Percentiles rank a stretch among this genome's conserved stretches.
phyloP scores from a whole-genome alignment of 2,797 vertebrate species.

The Helarctos malayanus region DNA sequence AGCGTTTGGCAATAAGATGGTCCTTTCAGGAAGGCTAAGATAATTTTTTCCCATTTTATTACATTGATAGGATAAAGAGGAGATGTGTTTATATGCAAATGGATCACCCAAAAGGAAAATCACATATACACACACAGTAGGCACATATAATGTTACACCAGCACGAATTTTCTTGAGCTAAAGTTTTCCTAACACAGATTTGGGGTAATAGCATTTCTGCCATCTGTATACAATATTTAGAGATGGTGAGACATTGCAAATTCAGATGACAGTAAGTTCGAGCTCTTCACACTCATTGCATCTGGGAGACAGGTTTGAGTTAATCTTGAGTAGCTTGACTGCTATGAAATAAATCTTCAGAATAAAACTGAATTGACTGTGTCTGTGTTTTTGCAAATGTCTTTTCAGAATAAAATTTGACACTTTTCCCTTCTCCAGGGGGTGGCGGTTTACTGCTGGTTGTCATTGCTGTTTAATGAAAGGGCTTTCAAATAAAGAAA shows the following conservation, averaged over 20 bases:
- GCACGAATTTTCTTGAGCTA: slow-evolving; percentile 38
- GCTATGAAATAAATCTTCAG: slow-evolving; percentile 73
- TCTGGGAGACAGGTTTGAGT: slow-evolving; percentile 71
- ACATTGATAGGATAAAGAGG: background rate
- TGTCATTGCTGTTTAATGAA: slow-evolving; percentile 69
- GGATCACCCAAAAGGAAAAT: background rate
- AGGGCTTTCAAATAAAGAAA: slow-evolving; percentile 63
- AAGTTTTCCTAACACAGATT: background rate
- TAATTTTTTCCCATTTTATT: background rate
- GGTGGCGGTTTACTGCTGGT: slow-evolving; percentile 59
- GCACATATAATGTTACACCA: background rate
- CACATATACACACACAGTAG: background rate
- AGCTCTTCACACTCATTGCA: slow-evolving; percentile 67
- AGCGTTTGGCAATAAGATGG: background rate
- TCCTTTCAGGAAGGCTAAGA: slow-evolving; percentile 12
- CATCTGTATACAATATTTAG: slow-evolving; percentile 47
- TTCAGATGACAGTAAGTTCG: slow-evolving; percentile 44
- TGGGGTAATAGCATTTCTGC: background rate
- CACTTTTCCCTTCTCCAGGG: background rate
- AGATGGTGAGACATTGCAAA: background rate
- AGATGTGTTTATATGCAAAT: background rate
- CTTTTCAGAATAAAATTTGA: slow-evolving; percentile 68
- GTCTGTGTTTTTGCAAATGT: slow-evolving; percentile 63
- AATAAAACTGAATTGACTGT: slow-evolving; percentile 72
- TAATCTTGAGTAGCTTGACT: slow-evolving; percentile 69